Base-by-base conservation (phyloP, 2,113 vertebrate genomes). In the Oncorhynchus keta region DNA sequence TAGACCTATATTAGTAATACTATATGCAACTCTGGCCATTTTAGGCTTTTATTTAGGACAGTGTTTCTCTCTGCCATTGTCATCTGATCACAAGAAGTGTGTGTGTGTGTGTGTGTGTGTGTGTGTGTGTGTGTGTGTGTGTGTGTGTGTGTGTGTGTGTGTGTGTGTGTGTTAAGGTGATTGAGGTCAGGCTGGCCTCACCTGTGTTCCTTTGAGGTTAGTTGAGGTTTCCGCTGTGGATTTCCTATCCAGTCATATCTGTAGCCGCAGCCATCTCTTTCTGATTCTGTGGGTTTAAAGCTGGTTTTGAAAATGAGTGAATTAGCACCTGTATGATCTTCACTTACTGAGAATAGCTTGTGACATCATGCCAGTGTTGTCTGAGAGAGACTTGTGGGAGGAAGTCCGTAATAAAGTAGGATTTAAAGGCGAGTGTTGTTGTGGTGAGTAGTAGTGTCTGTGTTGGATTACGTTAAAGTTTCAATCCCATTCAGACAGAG, bases 21-120 rank as follows among this genome's bases (percentile, higher is more conserved):
- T 72, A 48, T 57, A 57, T 69, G 72, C 51, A 51, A 78, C 68
- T 70, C 32, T 28, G 74, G 68, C 68, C 20, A 2, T 70, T 70
- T 9, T 28, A 51, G 32, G 67, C 51, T 75, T 75, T 75, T 88
- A 84, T 88, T 87, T 74, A 20, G 77, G 82, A 78, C 32, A 72
- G 45, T 5, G n/a, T 32, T 13, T 70, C n/a, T 49, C 20, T n/a
- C 81, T 75, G 74, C 69, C 84, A 77, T 79, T 78, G 80, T 81
- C 79, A 72, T 28, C 70, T 78, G 85, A 84, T 81, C 59, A 62
- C 78, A 68, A 72, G 81, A 66, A 14, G 81, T 76, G 86, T 79
- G 80, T 78, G 72, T 49, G 72, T 74, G 79, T 70, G 79, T 26
- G 26, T 26, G 26, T 79, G 80, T 78, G 72, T 49, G 72, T 74